A percentile compares a stretch with the other conserved stretches of the same genome.
Conservation (phyloP, 2,113 vertebrate species). For the Microcebus griseorufus region DNA sequence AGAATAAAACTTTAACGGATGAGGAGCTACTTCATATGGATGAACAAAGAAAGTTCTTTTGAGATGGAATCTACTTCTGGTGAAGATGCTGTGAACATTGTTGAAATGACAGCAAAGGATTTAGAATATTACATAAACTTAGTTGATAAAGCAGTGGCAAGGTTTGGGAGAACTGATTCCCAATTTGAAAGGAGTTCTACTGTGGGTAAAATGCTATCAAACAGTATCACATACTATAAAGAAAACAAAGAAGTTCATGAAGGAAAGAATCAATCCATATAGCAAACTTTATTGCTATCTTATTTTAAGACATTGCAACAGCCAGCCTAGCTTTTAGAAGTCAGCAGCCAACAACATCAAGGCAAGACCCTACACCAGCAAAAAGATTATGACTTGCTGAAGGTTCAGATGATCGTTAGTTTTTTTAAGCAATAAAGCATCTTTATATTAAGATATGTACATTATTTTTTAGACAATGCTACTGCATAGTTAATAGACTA, state of each 20-base stretch:
- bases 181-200: neutral
- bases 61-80: too few relatives aligned
- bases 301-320: neutral
- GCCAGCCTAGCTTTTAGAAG: neutral
- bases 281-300: neutral
- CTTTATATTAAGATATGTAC: neutral
- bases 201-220: neutral
- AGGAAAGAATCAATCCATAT: neutral
- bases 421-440: neutral
- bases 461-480: neutral
- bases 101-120: too few relatives aligned
- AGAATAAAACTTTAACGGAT: too few relatives aligned
- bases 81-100: too few relatives aligned
- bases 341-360: neutral
- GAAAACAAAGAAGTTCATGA: neutral
- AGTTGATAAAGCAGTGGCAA: too few relatives aligned
- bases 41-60: too few relatives aligned
- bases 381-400: neutral
- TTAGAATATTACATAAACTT: too few relatives aligned
- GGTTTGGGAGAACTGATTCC: neutral
- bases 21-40: too few relatives aligned
- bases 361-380: neutral
- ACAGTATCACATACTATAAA: neutral
- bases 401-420: neutral
- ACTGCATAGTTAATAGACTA: neutral